phyloP scores from a whole-genome alignment of 2,888 invertebrate species.

The Lycocerus yunnanus region DNA sequence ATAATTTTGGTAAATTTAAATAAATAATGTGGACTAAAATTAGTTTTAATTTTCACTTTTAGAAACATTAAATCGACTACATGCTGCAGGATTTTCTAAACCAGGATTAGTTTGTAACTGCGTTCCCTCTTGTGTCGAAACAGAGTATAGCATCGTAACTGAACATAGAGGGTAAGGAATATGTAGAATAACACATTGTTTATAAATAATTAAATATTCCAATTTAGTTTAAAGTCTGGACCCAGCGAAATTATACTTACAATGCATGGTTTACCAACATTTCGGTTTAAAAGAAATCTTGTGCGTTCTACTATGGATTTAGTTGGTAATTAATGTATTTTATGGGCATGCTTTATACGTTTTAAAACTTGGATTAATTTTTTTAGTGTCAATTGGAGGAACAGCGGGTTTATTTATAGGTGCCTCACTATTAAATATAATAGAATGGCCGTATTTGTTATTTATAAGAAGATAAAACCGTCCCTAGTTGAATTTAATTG shows the following conservation, averaged over 20 bases:
- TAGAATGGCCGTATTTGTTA: conserved; percentile 63
- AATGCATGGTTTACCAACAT: conserved; percentile 61
- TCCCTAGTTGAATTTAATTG: neutral
- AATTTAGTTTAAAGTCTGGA: conserved; percentile 34
- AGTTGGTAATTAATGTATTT: conserved; percentile 59
- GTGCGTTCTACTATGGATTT: conserved; percentile 64
- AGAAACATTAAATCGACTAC: conserved; percentile 55
- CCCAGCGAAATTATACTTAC: conserved; percentile 55
- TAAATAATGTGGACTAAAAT: neutral
- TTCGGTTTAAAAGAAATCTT: conserved; percentile 64
- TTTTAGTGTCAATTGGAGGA: conserved; percentile 66
- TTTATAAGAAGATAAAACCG: conserved; percentile 51
- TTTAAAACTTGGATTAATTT: neutral
- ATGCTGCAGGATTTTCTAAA: conserved; percentile 54
- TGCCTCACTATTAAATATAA: conserved; percentile 62
- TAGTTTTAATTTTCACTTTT: conserved; percentile 26
- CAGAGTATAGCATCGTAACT: conserved; percentile 60
- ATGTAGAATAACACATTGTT: neutral
- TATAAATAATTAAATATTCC: neutral
- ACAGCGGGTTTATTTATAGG: conserved; percentile 66
- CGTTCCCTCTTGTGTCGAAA: conserved; percentile 65
- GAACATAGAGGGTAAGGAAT: conserved; percentile 57
- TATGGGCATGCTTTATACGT: no score
- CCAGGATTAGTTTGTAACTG: conserved; percentile 61
- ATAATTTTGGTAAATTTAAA: conserved; percentile 52